Base-by-base conservation (phyloP, 1,140 invertebrate genomes). In the Rhyacophila brunnea region DNA sequence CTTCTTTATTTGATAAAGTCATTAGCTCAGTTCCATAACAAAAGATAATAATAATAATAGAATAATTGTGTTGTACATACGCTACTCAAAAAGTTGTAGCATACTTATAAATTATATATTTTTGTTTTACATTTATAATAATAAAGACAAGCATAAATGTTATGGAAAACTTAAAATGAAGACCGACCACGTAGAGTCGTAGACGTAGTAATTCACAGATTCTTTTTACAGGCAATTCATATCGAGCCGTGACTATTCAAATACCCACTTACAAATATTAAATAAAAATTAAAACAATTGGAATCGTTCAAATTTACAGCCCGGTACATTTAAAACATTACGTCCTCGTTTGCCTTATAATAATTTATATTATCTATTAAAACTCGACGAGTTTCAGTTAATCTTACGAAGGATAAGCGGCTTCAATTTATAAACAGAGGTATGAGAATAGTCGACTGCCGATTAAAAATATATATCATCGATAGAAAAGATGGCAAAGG, bases 21-120 rank as follows among this genome's bases (percentile, higher is more conserved):
- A 50, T 61, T 60, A 54, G 47, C 56, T 61, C 59, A 56, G 59
- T 61, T 61, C 59, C 50, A 60, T 61, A 61, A 61, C 54, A 61
- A 56, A 59, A 59, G 57, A 59, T 51, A 51, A 55, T 56, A 61
- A 59, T 51, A 51, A 55, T 56, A 61, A 40, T 49, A 60, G 46
- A 55, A 43, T 48, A 51, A 61, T 56, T 46, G 59, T 56, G 47
- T 61, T 9, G 45, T 60, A 60, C 45, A 54, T 60, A 60, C 45
- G 48, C 51, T 48, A 60, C 50, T 34, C 42, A 44, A 60, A 48
- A 54, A 40, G 23, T 45, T 54, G 58, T 50, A 60, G 58, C 48
- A 60, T 54, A 60, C 51, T 45, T 48, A 46, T 48, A 48, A 43
- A 50, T 36, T 58, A 49, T 58, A 57, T 49, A 49, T 40, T 32